Percentiles rank a stretch among this genome's conserved stretches.
phyloP scores from a whole-genome alignment of 2,888 invertebrate genomes.

The Physocephala rufipes region DNA sequence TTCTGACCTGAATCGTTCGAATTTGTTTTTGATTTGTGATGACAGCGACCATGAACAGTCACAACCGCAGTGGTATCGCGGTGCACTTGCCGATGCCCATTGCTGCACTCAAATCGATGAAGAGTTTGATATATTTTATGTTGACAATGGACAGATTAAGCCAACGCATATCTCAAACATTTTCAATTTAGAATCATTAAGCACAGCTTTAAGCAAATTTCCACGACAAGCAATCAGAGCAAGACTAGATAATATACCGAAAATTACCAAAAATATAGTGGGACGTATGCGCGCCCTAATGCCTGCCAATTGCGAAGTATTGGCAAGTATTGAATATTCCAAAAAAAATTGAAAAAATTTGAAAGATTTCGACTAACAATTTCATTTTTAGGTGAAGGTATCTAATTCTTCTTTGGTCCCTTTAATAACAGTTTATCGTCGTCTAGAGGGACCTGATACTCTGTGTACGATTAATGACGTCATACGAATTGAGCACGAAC shows the following conservation, averaged over 20 bases:
- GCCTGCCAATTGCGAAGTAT: constrained; percentile 66
- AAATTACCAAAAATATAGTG: constrained; percentile 67
- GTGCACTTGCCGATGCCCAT: constrained; percentile 60
- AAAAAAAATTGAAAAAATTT: not conserved
- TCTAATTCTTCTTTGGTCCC: constrained; percentile 63
- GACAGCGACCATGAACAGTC: constrained; percentile 52
- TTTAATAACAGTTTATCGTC: constrained; percentile 76
- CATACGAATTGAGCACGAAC: constrained; percentile 72
- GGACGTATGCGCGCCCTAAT: constrained; percentile 71
- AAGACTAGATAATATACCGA: constrained; percentile 70
- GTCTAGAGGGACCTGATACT: constrained; percentile 71
- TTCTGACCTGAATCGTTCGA: constrained; percentile 59
- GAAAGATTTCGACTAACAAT: not conserved
- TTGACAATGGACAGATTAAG: constrained; percentile 69
- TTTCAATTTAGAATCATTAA: constrained; percentile 67
- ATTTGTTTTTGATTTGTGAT: constrained; percentile 67
- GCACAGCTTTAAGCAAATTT: constrained; percentile 69
- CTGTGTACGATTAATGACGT: constrained; percentile 78
- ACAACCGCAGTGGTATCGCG: constrained; percentile 65
- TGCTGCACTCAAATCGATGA: constrained; percentile 60
- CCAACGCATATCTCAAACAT: constrained; percentile 63
- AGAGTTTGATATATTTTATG: constrained; percentile 67
- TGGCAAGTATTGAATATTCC: constrained; percentile 52
- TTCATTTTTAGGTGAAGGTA: constrained; percentile 55
- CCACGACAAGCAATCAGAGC: constrained; percentile 71